Conservation (phyloP, 2,113 vertebrate species). For the Oncorhynchus mykiss region DNA sequence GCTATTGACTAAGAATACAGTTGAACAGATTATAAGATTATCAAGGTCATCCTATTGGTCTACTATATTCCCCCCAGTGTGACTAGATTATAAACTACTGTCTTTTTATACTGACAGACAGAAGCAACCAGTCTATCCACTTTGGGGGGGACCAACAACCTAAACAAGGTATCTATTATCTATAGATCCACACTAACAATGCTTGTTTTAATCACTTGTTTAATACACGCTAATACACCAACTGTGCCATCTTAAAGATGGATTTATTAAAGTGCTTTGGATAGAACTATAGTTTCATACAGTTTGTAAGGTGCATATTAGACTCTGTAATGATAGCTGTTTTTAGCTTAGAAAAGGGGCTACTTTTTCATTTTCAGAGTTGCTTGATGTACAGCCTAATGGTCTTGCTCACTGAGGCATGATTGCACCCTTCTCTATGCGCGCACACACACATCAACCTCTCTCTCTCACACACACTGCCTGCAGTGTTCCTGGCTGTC, state of each 20-base stretch:
- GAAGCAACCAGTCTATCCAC: slow-evolving; percentile 27
- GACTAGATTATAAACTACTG: slow-evolving; percentile 18
- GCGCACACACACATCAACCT: neutral
- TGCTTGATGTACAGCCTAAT: neutral
- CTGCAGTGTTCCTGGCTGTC: neutral
- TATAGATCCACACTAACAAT: slow-evolving; percentile 9
- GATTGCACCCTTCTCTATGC: neutral
- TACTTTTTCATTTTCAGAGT: neutral
- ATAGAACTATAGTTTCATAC: neutral
- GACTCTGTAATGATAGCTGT: neutral
- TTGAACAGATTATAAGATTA: neutral
- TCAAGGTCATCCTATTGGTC: slow-evolving; percentile 1
- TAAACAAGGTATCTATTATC: slow-evolving; percentile 26
- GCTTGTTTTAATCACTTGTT: slow-evolving; percentile 14
- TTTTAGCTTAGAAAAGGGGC: neutral
- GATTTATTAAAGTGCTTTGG: neutral
- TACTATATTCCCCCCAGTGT: neutral
- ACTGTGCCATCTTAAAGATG: neutral
- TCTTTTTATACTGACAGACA: slow-evolving; percentile 30
- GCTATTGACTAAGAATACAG: slow-evolving; percentile 20
- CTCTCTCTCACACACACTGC: neutral
- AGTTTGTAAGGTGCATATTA: neutral
- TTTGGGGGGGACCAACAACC: slow-evolving; percentile 28
- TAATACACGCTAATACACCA: neutral
- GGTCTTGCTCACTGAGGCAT: slow-evolving; percentile 7